phyloP scores from a whole-genome alignment of 2,888 invertebrate species.

The Drosophila bunnanda region DNA sequence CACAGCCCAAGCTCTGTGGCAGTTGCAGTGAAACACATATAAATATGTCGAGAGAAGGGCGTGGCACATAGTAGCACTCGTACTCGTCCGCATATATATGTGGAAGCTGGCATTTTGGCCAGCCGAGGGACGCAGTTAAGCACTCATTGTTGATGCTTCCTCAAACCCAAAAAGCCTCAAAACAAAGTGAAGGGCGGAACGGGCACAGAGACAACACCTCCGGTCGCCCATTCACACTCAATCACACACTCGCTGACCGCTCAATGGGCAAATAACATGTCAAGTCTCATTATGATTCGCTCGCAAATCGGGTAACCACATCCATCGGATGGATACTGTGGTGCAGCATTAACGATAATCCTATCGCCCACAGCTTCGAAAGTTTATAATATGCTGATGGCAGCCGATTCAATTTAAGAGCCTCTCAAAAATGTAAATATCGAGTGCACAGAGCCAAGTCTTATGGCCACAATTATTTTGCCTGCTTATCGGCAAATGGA shows the following conservation, averaged over 20 bases:
- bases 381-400: neutral
- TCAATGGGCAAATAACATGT: constrained; percentile 82
- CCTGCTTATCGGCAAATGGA: constrained; percentile 19
- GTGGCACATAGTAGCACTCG: constrained; percentile 24
- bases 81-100: neutral
- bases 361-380: neutral
- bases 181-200: constrained; percentile 3
- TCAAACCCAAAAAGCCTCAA: constrained; percentile 10
- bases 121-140: constrained; percentile 24
- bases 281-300: constrained; percentile 79
- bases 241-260: constrained; percentile 47
- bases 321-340: constrained; percentile 32
- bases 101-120: constrained; percentile 22
- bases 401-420: neutral
- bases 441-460: neutral
- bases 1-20: constrained; percentile 38
- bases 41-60: constrained; percentile 22
- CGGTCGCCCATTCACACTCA: constrained; percentile 34
- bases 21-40: constrained; percentile 15
- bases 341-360: neutral
- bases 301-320: constrained; percentile 64
- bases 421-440: neutral
- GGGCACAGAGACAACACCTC: constrained; percentile 28
- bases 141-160: constrained; percentile 20
- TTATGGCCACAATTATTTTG: constrained; percentile 18